Evolutionary conservation across 2,113 vertebrate genomes (phyloP).

Genomic region (Riparia riparia): DNA sequence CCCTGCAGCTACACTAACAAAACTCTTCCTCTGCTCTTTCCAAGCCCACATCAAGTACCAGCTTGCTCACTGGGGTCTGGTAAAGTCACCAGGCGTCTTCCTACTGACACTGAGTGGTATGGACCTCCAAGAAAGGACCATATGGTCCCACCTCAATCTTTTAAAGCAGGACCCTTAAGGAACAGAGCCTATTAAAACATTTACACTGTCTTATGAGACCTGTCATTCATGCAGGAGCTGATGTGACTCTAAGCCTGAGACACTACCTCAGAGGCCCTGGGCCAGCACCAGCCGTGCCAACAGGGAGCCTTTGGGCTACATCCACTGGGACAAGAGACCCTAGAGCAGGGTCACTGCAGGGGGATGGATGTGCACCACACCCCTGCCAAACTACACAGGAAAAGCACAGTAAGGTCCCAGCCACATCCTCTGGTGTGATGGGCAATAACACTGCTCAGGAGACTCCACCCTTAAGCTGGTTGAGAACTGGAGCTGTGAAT

Average conservation of each 20-base stretch:
- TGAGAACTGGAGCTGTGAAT: neutral
- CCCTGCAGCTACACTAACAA: neutral
- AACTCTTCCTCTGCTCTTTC: neutral
- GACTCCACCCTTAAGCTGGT: conserved; percentile 37
- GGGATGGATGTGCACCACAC: neutral
- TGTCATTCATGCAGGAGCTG: neutral
- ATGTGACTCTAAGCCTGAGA: neutral
- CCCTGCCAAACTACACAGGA: conserved; percentile 18
- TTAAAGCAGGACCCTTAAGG: neutral
- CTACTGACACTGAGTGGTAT: neutral
- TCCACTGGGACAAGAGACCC: neutral
- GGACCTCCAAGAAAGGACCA: neutral
- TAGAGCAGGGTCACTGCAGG: neutral
- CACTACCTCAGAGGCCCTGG: neutral
- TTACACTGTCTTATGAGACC: neutral
- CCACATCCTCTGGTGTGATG: conserved; percentile 30
- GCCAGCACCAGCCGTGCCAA: fast-evolving
- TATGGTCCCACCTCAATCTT: neutral
- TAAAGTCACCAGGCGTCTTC: neutral
- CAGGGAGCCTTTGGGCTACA: neutral
- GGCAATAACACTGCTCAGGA: conserved; percentile 21
- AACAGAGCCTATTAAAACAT: conserved; percentile 15
- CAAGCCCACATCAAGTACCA: neutral
- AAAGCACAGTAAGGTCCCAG: conserved; percentile 14
- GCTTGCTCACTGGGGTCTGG: neutral